Evolutionary conservation across 1,140 invertebrate species (phyloP), one percentile per base, ranked within the genome.

Genomic region (Euura saliciscinereae): DNA sequence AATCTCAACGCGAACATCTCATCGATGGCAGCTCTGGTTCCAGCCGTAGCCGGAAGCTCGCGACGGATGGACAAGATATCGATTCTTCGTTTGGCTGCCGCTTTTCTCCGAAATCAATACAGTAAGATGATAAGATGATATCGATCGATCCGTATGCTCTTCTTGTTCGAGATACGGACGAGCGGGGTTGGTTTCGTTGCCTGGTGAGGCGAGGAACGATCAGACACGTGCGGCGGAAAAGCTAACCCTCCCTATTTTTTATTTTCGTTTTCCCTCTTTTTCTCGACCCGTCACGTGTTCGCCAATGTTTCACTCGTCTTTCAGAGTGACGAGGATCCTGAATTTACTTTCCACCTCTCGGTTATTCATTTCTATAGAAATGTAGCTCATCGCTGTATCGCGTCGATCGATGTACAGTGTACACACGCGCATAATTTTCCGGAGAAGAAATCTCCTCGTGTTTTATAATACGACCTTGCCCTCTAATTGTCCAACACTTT

Each of bases 1-100:
- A 97, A 95, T 80, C 89, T 98, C 69, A 98, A 97, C 84, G 91
- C 91, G 28, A 96, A 93, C 76, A 97, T 98, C 73, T 90, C 90
- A 6, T 92, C 95, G 80, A 88, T 98, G 78, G 94, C 95, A 0
- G 88, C 90, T 7, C 89, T 97, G 76, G 93, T 98, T 44, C 96
- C 96, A 1, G 92, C 94, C 78, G 93, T 96, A 46, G 90, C 93
- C 7, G 92, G 91, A 79, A 93, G 95, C 74, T 89, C 92, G 0
- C 93, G 95, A 76, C 92, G 93, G 76, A 89, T 97, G 77, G 96
- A 98, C 88, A 98, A 98, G 85, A 96, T 96, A 8, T 96, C 94
- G 28, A 92, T 97, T 3, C 88, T 98, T 6, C 88, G 96, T 67
- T 91, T 98, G 69, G 92, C 95, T 42, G 92, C 95, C 43, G 93